Evolutionary conservation across 2,797 vertebrate species (phyloP), one percentile per base, ranked within the genome.

Genomic region (Labroides dimidiatus): DNA sequence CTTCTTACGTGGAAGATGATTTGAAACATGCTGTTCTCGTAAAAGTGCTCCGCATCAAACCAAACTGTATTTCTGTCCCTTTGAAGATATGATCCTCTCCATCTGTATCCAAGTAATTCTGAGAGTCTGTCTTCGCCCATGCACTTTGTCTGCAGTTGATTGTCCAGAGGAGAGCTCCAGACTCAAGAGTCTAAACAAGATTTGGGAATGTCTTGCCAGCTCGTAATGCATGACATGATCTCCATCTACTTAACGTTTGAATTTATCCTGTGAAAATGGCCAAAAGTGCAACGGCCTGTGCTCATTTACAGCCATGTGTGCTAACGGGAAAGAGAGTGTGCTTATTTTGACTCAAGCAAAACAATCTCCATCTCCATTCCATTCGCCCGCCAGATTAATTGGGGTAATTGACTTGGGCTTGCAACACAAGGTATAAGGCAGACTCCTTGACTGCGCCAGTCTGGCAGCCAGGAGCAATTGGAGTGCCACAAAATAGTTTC

Each of bases 31-130:
- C 79, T 68, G 24, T 74, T 84, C 87, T 87, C 68, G 58, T 90
- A 90, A 92, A 91, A 82, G 54, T 23, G 70, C 78, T 75, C 82
- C 67, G 76, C 80, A 80, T 84, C 84, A 75, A 89, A 87, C 88
- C 83, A 69, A 89, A 90, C 75, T 77, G 48, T 75, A 77, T 84
- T 77, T 88, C 62, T 87, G 78, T 80, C 71, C 76, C 87, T 92
- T 92, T 91, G 86, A 92, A 92, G 88, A 91, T 90, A 78, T 85
- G 84, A 90, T 90, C 77, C 81, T 81, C 84, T 86, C 87, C 90
- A 91, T 92, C 87, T 91, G 90, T 74, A 81, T 77, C 80, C 66
- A 69, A 81, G 70, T 88, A 79, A 49, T 81, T 88, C 80, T 83
- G 62, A 82, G 77, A 81, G 81, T 88, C 81, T 89, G 84, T 90